phyloP scores from a whole-genome alignment of 1,140 invertebrate species.

The Leptonema lineaticorne region DNA sequence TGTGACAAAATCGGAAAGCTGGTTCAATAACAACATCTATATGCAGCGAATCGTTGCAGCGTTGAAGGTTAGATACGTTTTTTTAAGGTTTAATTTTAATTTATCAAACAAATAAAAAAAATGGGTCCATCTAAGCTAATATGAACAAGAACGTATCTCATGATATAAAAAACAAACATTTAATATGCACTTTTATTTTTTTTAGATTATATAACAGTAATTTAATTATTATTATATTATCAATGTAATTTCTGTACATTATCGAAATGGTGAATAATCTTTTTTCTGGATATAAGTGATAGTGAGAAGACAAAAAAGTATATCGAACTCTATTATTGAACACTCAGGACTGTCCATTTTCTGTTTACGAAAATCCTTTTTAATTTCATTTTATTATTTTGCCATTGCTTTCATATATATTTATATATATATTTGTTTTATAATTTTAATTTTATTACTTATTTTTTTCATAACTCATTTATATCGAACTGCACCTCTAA shows the following conservation, averaged over 20 bases:
- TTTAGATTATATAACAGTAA: conserved; percentile 4
- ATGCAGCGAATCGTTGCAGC: conserved; percentile 38
- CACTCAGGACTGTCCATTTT: conserved; percentile 42
- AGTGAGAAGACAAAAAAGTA: too few relatives aligned
- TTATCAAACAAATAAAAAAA: conserved; percentile 42
- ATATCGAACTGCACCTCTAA: conserved; percentile 39
- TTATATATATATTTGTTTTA: too few relatives aligned
- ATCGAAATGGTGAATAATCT: too few relatives aligned
- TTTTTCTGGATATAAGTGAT: too few relatives aligned
- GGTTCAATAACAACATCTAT: conserved; percentile 38
- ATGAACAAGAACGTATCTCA: conserved; percentile 12
- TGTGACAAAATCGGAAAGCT: conserved; percentile 40
- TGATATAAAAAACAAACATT: too few relatives aligned
- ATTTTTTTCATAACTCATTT: conserved; percentile 27
- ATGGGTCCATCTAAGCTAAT: too few relatives aligned
- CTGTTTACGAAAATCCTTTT: conserved; percentile 34
- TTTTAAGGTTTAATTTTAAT: conserved; percentile 42
- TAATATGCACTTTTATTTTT: conserved; percentile 2
- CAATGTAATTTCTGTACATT: too few relatives aligned
- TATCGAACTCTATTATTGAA: conserved; percentile 29
- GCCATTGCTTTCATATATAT: conserved; percentile 40
- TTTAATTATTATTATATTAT: neutral
- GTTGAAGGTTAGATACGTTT: conserved; percentile 42
- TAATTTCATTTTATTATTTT: conserved; percentile 37
- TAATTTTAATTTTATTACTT: conserved; percentile 31